Conservation (phyloP, 1,140 invertebrate species). For the Anastrepha obliqua region DNA sequence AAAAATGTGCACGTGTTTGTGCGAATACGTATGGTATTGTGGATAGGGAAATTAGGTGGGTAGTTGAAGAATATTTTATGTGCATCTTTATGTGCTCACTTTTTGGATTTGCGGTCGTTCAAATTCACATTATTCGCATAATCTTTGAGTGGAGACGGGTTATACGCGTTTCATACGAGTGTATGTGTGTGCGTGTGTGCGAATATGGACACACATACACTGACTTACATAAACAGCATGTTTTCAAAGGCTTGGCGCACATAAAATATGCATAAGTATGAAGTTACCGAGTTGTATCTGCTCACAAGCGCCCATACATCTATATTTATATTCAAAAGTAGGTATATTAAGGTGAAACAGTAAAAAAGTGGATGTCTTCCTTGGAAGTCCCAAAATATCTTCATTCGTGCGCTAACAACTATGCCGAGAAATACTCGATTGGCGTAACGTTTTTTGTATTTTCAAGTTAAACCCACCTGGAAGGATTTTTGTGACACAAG, state of each 20-base stretch:
- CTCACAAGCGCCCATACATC: not conserved
- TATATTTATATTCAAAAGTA: no score
- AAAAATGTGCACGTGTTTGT: not conserved
- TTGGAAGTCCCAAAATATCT: no score
- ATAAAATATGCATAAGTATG: conserved; percentile 29
- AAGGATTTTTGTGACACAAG: no score
- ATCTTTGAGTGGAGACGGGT: conserved; percentile 12
- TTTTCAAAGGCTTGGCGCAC: not conserved
- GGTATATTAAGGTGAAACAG: no score
- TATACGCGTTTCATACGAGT: not conserved
- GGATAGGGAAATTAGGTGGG: no score
- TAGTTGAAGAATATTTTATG: conserved; percentile 1
- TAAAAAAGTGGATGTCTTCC: no score
- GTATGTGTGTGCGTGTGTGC: not conserved
- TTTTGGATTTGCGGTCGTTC: conserved; percentile 34
- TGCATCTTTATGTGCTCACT: conserved; percentile 15
- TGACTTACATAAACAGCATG: not conserved
- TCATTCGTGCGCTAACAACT: no score
- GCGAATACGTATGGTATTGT: not conserved
- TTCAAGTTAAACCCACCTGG: no score
- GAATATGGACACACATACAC: not conserved
- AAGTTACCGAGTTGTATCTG: conserved; percentile 22
- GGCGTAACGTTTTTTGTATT: no score
- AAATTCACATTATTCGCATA: conserved; percentile 34
- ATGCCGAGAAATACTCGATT: no score